Conservation (phyloP, 2,113 vertebrate species). For the Pluvialis apricaria region DNA sequence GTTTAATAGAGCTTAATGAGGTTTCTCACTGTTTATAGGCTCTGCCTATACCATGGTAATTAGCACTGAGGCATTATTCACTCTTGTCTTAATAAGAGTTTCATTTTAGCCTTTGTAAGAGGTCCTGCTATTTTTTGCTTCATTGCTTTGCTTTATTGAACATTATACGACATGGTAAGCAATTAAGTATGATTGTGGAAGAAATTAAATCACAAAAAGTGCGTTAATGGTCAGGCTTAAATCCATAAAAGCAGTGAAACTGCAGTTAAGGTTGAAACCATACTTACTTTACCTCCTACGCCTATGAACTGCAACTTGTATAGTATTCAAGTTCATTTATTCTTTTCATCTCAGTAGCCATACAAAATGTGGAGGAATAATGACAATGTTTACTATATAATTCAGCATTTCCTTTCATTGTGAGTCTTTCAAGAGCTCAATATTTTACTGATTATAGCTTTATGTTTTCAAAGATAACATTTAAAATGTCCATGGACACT, state of each 20-base stretch:
- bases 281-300: conserved; percentile 1
- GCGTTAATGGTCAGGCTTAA: conserved; percentile 44
- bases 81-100: conserved; percentile 50
- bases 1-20: conserved; percentile 64
- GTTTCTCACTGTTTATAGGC: conserved; percentile 55
- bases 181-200: conserved; percentile 68
- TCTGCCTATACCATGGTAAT: conserved; percentile 45
- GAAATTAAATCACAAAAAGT: conserved; percentile 66
- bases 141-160: conserved; percentile 72
- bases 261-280: conserved; percentile 20
- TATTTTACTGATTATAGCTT: not conserved
- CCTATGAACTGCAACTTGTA: not conserved
- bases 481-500: not conserved
- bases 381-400: not conserved
- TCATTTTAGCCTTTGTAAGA: conserved; percentile 63
- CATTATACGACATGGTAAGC: conserved; percentile 41
- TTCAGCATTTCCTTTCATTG: not conserved
- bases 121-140: conserved; percentile 68
- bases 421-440: not conserved
- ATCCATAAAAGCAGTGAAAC: conserved; percentile 31
- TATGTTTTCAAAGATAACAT: not conserved
- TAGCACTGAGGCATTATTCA: conserved; percentile 65
- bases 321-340: not conserved
- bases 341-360: not conserved
- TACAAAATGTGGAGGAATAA: not conserved